Evolutionary conservation across 2,797 vertebrate species (phyloP).

Genomic region (Pangasius djambal): DNA sequence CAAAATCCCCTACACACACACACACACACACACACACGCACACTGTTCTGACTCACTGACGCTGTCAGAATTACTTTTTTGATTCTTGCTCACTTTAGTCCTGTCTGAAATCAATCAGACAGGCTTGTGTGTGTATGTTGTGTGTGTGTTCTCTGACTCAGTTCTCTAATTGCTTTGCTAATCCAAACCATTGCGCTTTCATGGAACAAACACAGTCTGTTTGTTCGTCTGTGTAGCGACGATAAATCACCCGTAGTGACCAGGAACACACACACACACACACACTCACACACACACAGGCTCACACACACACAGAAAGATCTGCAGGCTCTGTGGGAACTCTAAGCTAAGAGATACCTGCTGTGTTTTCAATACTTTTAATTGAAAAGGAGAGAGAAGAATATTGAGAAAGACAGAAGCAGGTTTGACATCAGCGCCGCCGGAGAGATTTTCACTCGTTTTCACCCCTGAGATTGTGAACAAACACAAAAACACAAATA

Average conservation of each 20-base stretch:
- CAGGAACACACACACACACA: conserved; percentile 5
- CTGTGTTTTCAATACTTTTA: background rate
- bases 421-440: background rate
- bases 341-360: background rate
- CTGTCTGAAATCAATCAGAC: background rate
- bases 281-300: background rate
- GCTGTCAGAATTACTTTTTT: background rate
- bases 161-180: background rate
- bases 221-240: background rate
- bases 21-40: conserved; percentile 6
- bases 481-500: background rate
- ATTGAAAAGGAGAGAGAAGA: background rate
- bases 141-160: background rate
- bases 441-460: background rate
- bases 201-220: conserved; percentile 18
- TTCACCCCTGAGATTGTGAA: background rate
- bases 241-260: conserved; percentile 6
- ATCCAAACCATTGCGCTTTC: background rate
- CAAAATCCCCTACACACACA: conserved; percentile 7
- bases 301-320: background rate
- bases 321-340: background rate
- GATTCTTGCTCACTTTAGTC: background rate
- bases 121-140: background rate
- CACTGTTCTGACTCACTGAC: conserved; percentile 10
- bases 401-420: background rate